phyloP scores from a whole-genome alignment of 53 echinoderm and acorn worm species.

The Paracentrotus lividus region DNA sequence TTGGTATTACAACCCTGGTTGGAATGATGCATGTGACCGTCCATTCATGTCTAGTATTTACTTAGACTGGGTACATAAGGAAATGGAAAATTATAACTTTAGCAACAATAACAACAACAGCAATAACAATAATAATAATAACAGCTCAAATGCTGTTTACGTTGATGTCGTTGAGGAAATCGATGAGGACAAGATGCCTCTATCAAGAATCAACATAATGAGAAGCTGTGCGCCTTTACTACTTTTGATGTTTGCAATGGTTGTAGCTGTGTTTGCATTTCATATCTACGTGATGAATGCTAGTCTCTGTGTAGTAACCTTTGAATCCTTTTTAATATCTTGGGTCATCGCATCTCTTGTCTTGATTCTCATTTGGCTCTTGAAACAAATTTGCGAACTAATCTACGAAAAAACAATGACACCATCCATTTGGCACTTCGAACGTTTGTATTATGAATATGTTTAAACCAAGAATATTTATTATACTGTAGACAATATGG shows the following conservation, averaged over 20 bases:
- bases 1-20: not conserved
- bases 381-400: constrained; percentile 23
- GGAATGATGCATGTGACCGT: not conserved
- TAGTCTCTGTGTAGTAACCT: not conserved
- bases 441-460: no score
- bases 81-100: not conserved
- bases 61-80: not conserved
- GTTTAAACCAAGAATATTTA: no score
- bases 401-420: no score
- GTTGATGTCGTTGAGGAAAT: not conserved
- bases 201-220: not conserved
- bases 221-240: not conserved
- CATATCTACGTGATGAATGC: not conserved
- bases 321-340: not conserved
- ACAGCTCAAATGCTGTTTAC: not conserved
- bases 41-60: not conserved
- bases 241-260: not conserved
- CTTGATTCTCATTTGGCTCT: not conserved
- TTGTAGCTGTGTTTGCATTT: not conserved
- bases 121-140: constrained; percentile 17
- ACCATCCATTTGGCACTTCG: no score
- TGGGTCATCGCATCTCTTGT: constrained; percentile 5
- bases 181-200: not conserved
- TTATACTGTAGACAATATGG: no score
- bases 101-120: not conserved